Conservation (phyloP, 2,797 vertebrate genomes). For the Mareca strepera region DNA sequence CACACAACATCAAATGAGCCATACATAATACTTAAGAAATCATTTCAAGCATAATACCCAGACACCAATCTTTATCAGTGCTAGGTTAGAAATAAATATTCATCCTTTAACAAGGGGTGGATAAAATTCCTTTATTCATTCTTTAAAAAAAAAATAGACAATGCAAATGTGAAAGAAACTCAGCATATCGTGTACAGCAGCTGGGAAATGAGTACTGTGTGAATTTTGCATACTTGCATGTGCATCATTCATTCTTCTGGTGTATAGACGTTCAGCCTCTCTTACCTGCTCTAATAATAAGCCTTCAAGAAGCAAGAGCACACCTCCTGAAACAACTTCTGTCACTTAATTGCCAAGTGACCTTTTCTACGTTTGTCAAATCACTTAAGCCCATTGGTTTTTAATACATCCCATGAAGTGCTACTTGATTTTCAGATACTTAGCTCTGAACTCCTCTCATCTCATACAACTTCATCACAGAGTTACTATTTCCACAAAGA, state of each 20-base stretch:
- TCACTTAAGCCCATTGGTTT: not conserved
- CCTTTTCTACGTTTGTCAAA: conserved; percentile 26
- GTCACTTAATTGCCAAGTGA: conserved; percentile 17
- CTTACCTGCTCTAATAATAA: conserved; percentile 36
- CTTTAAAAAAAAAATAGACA: not conserved
- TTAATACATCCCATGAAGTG: conserved; percentile 15
- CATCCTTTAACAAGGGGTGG: too few species aligned
- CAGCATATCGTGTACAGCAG: not conserved
- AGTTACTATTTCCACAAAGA: not conserved
- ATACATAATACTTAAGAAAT: not conserved
- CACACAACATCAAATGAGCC: not conserved
- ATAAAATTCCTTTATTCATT: too few species aligned
- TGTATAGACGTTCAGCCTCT: not conserved
- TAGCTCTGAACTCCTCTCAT: not conserved
- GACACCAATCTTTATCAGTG: not conserved
- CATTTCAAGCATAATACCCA: not conserved
- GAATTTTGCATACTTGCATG: not conserved
- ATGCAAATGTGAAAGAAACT: not conserved
- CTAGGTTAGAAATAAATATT: not conserved
- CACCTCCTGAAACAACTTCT: conserved; percentile 26
- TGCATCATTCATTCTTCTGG: not conserved
- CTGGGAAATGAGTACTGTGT: not conserved
- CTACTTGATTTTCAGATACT: conserved; percentile 1
- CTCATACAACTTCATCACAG: not conserved
- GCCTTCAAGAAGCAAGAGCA: conserved; percentile 2